Evolutionary conservation across 2,888 invertebrate species (phyloP).

Genomic region (Omphaloscelis lunosa): DNA sequence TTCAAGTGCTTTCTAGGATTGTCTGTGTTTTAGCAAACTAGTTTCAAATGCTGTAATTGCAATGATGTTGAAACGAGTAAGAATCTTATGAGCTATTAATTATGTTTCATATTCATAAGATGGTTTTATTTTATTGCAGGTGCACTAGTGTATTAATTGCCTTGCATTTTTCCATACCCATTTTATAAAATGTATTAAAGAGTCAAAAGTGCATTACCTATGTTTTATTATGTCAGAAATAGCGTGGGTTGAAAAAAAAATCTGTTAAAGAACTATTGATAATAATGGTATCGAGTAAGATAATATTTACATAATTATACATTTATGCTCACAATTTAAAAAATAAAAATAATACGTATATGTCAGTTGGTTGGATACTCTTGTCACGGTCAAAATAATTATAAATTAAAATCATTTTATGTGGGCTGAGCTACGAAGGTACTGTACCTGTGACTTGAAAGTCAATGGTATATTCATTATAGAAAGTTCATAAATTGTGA

Average conservation of each 20-base stretch:
- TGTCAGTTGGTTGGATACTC: neutral
- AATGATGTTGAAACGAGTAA: neutral
- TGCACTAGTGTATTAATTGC: neutral
- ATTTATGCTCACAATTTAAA: too few species aligned
- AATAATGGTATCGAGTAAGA: too few species aligned
- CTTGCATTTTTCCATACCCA: neutral
- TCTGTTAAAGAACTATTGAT: too few species aligned
- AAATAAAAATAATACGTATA: neutral
- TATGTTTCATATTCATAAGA: neutral
- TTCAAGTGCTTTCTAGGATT: constrained; percentile 10
- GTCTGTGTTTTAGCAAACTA: neutral
- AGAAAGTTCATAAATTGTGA: neutral
- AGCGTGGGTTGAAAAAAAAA: too few species aligned
- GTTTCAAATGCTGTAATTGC: constrained; percentile 3
- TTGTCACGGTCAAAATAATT: neutral
- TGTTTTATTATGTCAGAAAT: neutral
- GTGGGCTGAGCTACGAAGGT: too few species aligned
- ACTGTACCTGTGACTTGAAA: too few species aligned
- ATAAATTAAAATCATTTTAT: neutral
- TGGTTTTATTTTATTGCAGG: neutral
- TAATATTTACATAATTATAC: too few species aligned
- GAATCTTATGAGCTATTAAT: neutral
- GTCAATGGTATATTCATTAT: neutral
- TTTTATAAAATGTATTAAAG: neutral
- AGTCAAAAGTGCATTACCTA: neutral